Percentiles rank a stretch among this genome's conserved stretches.
Conservation (phyloP, 2,797 vertebrate species). For the Kryptolebias ocellatus region DNA sequence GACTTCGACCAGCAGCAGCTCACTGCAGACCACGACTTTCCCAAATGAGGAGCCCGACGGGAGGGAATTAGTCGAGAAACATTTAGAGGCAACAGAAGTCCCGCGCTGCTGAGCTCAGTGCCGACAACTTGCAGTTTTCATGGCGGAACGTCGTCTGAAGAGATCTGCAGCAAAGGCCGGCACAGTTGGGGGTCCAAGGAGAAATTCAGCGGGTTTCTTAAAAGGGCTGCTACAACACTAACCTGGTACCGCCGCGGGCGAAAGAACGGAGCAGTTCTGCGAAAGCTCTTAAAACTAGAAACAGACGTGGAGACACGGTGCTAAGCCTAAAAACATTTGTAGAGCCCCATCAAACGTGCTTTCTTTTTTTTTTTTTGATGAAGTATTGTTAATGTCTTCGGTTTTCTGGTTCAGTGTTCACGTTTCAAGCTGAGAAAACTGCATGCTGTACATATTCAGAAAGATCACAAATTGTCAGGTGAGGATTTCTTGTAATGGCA, state of each 20-base stretch:
- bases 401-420: slow-evolving; percentile 46
- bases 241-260: slow-evolving; percentile 9
- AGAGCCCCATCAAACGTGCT: slow-evolving; percentile 21
- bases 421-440: slow-evolving; percentile 35
- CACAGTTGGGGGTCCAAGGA: slow-evolving; percentile 12
- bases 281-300: slow-evolving; percentile 18
- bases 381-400: slow-evolving; percentile 40
- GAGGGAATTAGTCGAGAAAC: neutral
- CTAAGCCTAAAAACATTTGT: slow-evolving; percentile 33
- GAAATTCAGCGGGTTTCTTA: neutral
- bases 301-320: slow-evolving; percentile 17
- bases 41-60: slow-evolving; percentile 32
- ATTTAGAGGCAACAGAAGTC: slow-evolving; percentile 4
- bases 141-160: neutral
- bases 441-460: slow-evolving; percentile 40
- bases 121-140: slow-evolving; percentile 9
- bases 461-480: neutral
- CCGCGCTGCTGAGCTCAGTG: slow-evolving; percentile 29
- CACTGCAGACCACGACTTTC: slow-evolving; percentile 35
- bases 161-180: slow-evolving; percentile 19
- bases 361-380: slow-evolving; percentile 35
- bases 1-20: slow-evolving; percentile 90
- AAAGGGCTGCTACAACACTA: neutral
- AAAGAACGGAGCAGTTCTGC: neutral
- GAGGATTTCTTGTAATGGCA: slow-evolving; percentile 5